Conservation (phyloP, 2,888 invertebrate species). For the Hydrotaea diabolus region DNA sequence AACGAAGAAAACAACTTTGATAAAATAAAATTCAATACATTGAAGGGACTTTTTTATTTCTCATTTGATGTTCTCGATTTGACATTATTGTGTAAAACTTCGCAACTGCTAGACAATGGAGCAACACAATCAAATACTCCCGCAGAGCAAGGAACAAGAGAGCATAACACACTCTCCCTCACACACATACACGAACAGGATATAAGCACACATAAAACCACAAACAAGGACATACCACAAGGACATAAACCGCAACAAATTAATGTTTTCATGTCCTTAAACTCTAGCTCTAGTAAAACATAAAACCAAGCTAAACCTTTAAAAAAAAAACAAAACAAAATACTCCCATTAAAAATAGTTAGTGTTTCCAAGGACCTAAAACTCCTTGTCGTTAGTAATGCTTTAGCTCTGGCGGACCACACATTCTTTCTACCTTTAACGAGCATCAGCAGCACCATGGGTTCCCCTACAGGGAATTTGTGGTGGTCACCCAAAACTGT, state of each 20-base stretch:
- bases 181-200: too few species aligned
- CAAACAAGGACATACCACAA: too few species aligned
- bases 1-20: not conserved
- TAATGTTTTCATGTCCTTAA: not conserved
- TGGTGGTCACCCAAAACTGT: not conserved
- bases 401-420: too few species aligned
- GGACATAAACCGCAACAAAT: not conserved
- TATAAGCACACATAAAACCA: too few species aligned
- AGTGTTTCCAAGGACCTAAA: too few species aligned
- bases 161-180: too few species aligned
- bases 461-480: not conserved
- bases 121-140: not conserved
- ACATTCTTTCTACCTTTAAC: too few species aligned
- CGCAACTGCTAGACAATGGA: not conserved
- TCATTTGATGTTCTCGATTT: not conserved
- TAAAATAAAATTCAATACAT: not conserved
- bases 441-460: not conserved
- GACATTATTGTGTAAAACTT: constrained; percentile 11
- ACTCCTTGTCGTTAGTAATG: too few species aligned
- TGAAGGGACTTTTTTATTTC: not conserved
- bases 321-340: not conserved
- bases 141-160: not conserved
- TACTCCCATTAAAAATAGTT: not conserved
- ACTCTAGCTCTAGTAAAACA: not conserved
- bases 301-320: constrained; percentile 2